These are phyloP conservation scores for Piprites chloris DNA, from an alignment of 2,113 vertebrate species.

Conservation along the genomic window DNA sequence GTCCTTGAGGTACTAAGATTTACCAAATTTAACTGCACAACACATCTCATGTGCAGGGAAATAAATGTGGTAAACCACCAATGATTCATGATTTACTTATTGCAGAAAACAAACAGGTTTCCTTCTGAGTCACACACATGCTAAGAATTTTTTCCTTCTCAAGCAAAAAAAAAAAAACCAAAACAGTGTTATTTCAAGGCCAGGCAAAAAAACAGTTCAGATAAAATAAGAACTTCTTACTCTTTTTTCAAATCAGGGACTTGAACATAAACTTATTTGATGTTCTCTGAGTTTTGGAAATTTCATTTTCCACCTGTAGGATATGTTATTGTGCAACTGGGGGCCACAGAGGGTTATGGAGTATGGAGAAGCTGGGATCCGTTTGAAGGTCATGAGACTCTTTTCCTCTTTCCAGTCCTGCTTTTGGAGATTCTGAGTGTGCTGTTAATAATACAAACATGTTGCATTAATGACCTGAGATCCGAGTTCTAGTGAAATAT, in stretches of 20 bases:
- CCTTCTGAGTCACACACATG: conserved; percentile 34
- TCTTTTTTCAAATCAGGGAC: not conserved
- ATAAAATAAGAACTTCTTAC: not conserved
- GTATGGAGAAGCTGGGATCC: not conserved
- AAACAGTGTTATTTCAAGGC: not conserved
- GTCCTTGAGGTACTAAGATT: not conserved
- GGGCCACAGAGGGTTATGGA: not conserved
- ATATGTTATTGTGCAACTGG: not conserved
- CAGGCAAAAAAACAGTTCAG: not conserved
- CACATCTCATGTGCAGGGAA: conserved; percentile 18
- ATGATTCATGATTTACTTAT: conserved; percentile 28
- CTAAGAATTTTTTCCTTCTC: conserved; percentile 8
- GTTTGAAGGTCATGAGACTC: not conserved
- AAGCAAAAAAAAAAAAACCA: not conserved
- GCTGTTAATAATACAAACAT: not conserved
- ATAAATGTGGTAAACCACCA: conserved; percentile 42
- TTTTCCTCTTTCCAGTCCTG: not conserved
- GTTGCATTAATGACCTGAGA: not conserved
- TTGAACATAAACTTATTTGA: not conserved
- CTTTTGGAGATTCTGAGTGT: not conserved
- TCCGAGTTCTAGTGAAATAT: not conserved
- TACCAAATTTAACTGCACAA: conserved; percentile 6
- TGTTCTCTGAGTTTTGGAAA: not conserved
- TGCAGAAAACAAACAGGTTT: conserved; percentile 39
- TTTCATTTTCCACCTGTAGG: not conserved